phyloP scores from a whole-genome alignment of 1,140 invertebrate species.

The Holcopasites calliopsidis region DNA sequence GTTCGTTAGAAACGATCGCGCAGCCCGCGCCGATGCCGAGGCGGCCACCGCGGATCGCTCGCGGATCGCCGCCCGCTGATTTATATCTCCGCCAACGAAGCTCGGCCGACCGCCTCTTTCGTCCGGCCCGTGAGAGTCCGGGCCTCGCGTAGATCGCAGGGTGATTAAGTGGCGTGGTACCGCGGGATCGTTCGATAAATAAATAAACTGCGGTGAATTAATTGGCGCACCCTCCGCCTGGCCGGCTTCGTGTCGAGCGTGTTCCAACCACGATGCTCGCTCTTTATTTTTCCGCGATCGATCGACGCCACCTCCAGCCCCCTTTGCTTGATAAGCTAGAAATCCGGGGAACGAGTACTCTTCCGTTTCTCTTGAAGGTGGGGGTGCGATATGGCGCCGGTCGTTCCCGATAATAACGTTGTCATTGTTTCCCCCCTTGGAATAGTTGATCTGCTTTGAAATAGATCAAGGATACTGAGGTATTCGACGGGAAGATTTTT shows the following conservation, averaged over 20 bases:
- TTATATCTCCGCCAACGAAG: conserved; percentile 3
- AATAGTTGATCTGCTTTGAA: too few relatives aligned
- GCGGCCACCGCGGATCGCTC: background rate
- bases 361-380: too few relatives aligned
- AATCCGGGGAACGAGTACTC: background rate
- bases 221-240: conserved; percentile 31
- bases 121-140: background rate
- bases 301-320: conserved; percentile 7
- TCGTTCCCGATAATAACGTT: too few relatives aligned
- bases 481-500: too few relatives aligned
- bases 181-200: conserved; percentile 38
- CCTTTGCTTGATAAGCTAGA: background rate
- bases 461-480: too few relatives aligned
- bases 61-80: conserved; percentile 31
- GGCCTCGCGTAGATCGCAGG: conserved; percentile 28
- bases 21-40: background rate
- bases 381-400: too few relatives aligned
- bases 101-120: conserved; percentile 3
- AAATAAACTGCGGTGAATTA: conserved; percentile 45
- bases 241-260: conserved; percentile 31
- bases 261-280: conserved; percentile 23
- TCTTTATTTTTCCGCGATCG: conserved; percentile 34
- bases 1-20: conserved; percentile 39
- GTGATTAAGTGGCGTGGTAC: conserved; percentile 40
- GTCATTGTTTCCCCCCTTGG: too few relatives aligned